Evolutionary conservation across 2,113 vertebrate species (phyloP).

Genomic region (Osmerus mordax): DNA sequence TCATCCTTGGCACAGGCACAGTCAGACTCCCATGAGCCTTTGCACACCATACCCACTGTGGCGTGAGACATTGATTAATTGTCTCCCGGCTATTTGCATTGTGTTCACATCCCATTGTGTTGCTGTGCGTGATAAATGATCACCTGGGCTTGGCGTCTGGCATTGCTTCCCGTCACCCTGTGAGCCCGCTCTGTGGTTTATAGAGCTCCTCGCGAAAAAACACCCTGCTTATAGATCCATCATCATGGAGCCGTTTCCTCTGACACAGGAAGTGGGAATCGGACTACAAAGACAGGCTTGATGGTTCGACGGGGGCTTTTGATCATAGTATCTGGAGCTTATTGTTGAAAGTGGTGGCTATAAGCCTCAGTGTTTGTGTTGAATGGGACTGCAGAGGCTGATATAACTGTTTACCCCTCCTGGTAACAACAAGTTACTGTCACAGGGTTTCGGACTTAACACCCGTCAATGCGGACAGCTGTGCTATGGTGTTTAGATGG

Average conservation of each 20-base stretch:
- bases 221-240: constrained; percentile 16
- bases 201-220: not conserved
- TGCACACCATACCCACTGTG: constrained; percentile 21
- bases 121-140: constrained; percentile 51
- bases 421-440: no score
- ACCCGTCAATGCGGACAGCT: constrained; percentile 13
- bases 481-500: constrained; percentile 23
- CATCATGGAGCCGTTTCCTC: constrained; percentile 12
- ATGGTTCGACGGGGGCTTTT: constrained; percentile 27
- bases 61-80: constrained; percentile 51
- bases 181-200: constrained; percentile 19
- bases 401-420: no score
- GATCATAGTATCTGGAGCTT: constrained; percentile 40
- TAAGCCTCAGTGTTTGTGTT: constrained; percentile 50
- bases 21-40: constrained; percentile 29
- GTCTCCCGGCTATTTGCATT: constrained; percentile 49
- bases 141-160: constrained; percentile 24
- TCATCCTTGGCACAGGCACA: constrained; percentile 25
- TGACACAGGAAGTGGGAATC: constrained; percentile 28
- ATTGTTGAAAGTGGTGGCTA: constrained; percentile 30
- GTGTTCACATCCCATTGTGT: constrained; percentile 53
- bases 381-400: constrained; percentile 26
- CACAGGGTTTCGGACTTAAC: no score
- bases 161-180: constrained; percentile 23
- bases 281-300: constrained; percentile 38